A percentile compares a stretch with the other conserved stretches of the same genome.
phyloP scores from a whole-genome alignment of 1,140 invertebrate genomes.

The Bombus affinis region DNA sequence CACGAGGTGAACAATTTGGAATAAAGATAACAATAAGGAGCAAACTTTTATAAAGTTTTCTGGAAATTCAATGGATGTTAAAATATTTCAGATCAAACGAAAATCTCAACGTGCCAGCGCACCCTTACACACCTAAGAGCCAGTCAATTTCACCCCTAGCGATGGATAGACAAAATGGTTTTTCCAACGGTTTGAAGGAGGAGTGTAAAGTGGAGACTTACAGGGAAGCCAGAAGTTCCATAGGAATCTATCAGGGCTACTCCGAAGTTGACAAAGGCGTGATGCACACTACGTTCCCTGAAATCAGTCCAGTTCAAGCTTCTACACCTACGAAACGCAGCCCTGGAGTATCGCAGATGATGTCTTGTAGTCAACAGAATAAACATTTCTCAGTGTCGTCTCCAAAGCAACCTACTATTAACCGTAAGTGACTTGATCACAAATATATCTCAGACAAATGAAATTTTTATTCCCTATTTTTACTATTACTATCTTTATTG shows the following conservation, averaged over 20 bases:
- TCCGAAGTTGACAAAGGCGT: constrained; percentile 77
- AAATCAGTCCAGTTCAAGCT: constrained; percentile 74
- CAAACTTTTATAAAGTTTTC: too few species aligned
- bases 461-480: neutral
- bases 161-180: constrained; percentile 81
- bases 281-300: constrained; percentile 66
- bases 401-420: constrained; percentile 64
- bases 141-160: constrained; percentile 80
- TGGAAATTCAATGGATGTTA: too few species aligned
- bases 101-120: constrained; percentile 73
- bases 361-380: constrained; percentile 75
- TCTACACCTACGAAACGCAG: constrained; percentile 68
- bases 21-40: too few species aligned
- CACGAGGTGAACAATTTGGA: too few species aligned
- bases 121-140: constrained; percentile 74
- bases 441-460: neutral
- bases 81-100: constrained; percentile 75
- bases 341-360: constrained; percentile 66
- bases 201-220: constrained; percentile 76
- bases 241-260: constrained; percentile 70
- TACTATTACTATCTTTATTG: neutral
- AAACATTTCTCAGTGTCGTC: constrained; percentile 73
- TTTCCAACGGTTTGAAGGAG: constrained; percentile 77
- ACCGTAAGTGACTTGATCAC: constrained; percentile 57
- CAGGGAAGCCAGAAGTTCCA: constrained; percentile 70